Base-by-base conservation (phyloP, 2,888 invertebrate species). In the Synanthedon formicaeformis region DNA sequence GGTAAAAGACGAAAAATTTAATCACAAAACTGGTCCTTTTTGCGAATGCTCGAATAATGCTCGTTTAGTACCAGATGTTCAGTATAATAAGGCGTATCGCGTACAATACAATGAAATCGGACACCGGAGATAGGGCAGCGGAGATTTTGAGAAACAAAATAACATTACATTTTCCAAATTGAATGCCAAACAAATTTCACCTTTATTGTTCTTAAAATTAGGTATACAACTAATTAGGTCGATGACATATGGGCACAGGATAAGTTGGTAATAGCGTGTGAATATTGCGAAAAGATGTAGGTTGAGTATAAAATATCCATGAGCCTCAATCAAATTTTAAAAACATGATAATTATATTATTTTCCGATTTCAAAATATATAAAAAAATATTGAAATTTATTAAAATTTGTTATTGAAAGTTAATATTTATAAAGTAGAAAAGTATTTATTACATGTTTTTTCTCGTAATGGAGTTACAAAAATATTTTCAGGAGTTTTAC, bases 11-110 rank as follows among this genome's bases (percentile, higher is more conserved):
- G 13, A 12, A 63, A 34, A 72, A 73, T 69, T 66, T 71, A 74
- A 73, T 73, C 64, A 67, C 70, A 70, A 67, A 67, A 61, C 60
- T 55, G 55, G 58, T 63, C 45, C 49, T 78, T 79, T 84, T 82
- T 77, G 74, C 73, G 71, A 71, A 73, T 69, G 70, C 73, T 73
- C 75, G 75, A 79, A 81, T 80, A 77, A 82, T 75, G 78, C 73
- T 65, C 63, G 67, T 66, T 70, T 14, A 16, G 49, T 18, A 76
- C 78, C 87, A 87, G 85, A 85, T 87, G 83, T 84, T 82, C 79
- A 73, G 80, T 73, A 87, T 87, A 85, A 87, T 87, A 85, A 87
- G 87, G 76, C 78, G 71, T 84, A 85, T 87, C 87, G 85, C 71
- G 76, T 70, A 85, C 84, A 87, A 87, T 83, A 81, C 77, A 78